Evolutionary conservation across 64 coral and sea anemone genomes (phyloP).

Genomic region (Stichodactyla helianthus): DNA sequence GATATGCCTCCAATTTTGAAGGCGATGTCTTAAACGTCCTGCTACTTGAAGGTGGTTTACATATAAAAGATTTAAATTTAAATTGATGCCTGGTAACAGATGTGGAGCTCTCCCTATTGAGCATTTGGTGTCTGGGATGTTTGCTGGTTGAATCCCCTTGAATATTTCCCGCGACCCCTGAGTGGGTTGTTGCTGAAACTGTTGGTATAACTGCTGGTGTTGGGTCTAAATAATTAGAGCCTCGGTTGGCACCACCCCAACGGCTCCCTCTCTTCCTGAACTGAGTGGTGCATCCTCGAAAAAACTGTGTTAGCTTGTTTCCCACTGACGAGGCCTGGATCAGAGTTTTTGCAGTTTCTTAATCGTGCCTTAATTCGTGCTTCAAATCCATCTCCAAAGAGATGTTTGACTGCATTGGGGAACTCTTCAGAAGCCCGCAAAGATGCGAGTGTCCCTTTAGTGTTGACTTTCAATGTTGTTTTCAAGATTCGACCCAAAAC

Average conservation of each 20-base stretch:
- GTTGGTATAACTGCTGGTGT: not conserved
- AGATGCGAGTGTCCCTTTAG: constrained; percentile 34
- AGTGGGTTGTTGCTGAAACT: not conserved
- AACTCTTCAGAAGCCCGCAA: constrained; percentile 46
- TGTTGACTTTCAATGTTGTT: constrained; percentile 35
- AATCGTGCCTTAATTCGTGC: constrained; percentile 28
- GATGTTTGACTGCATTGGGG: constrained; percentile 29
- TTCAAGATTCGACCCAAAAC: too few species aligned
- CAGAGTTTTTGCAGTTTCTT: constrained; percentile 37
- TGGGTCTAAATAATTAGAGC: not conserved
- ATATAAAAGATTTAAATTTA: constrained; percentile 5
- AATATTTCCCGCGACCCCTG: not conserved
- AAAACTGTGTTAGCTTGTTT: constrained; percentile 5
- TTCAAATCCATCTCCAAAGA: constrained; percentile 48
- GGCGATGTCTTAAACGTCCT: too few species aligned
- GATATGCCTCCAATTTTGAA: too few species aligned
- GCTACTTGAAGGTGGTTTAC: not conserved
- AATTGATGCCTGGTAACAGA: too few species aligned
- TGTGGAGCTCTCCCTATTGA: too few species aligned
- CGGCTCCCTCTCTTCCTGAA: not conserved
- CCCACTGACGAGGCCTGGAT: constrained; percentile 41
- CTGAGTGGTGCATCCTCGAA: not conserved
- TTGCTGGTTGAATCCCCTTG: not conserved
- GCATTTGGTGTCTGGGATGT: constrained; percentile 19
- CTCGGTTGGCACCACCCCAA: not conserved